A percentile compares a stretch with the other conserved stretches of the same genome.
Evolutionary conservation across 2,113 vertebrate species (phyloP).

Genomic region (Thermophis baileyi): DNA sequence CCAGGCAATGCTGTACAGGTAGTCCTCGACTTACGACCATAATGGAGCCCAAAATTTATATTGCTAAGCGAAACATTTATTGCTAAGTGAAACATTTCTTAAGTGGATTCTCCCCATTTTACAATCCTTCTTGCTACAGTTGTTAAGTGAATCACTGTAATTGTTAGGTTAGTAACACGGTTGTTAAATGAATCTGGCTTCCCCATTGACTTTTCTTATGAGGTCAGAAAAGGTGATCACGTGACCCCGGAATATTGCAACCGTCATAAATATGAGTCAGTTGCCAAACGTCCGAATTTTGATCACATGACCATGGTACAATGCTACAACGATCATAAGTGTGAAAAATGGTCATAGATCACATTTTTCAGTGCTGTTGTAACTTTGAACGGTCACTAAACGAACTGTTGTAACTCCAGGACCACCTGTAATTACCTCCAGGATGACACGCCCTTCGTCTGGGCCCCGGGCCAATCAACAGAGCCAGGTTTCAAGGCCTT

Average conservation of each 20-base stretch:
- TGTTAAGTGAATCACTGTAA: neutral
- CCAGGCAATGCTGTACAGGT: neutral
- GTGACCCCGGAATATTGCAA: accelerated
- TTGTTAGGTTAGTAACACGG: neutral
- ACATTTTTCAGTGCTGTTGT: neutral
- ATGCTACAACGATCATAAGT: neutral
- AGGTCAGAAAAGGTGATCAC: neutral
- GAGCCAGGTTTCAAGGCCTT: neutral
- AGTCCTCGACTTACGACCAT: neutral
- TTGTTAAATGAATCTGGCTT: neutral
- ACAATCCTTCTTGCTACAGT: neutral
- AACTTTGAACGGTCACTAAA: neutral
- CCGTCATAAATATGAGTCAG: neutral
- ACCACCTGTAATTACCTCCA: neutral
- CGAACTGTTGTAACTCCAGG: neutral
- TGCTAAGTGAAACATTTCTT: accelerated
- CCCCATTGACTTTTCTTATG: neutral
- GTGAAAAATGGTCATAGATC: neutral
- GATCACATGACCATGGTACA: neutral
- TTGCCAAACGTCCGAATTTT: neutral
- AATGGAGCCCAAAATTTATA: neutral
- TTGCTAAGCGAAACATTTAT: neutral
- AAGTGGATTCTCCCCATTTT: neutral
- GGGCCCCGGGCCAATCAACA: neutral
- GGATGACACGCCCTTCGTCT: neutral